Evolutionary conservation across 2,888 invertebrate genomes (phyloP).

Genomic region (Orchesella flavescens): DNA sequence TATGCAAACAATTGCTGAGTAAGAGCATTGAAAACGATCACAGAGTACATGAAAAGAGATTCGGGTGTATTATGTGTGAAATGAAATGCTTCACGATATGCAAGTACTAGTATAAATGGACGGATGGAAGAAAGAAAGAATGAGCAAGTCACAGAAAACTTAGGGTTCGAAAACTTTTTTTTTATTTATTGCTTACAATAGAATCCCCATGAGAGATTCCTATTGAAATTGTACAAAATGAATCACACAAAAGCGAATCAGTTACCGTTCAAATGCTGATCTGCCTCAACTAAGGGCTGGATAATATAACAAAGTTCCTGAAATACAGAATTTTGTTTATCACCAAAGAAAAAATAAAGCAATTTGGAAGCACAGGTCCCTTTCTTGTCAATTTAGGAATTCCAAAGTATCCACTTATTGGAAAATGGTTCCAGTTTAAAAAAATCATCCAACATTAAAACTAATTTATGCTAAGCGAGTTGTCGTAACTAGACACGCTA

Average conservation of each 20-base stretch:
- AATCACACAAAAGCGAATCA: slow-evolving; percentile 9
- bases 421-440: too few species aligned
- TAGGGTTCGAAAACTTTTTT: neutral
- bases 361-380: too few species aligned
- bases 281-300: neutral
- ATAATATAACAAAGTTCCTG: neutral
- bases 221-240: slow-evolving; percentile 39
- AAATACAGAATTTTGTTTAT: neutral
- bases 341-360: too few species aligned
- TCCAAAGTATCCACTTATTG: neutral
- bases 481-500: too few species aligned
- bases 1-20: neutral
- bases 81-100: neutral
- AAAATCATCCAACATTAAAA: neutral
- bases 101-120: too few species aligned
- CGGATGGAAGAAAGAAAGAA: too few species aligned
- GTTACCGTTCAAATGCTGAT: slow-evolving; percentile 13
- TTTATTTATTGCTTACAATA: slow-evolving; percentile 10
- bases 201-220: slow-evolving; percentile 41
- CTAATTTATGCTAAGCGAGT: neutral
- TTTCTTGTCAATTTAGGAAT: neutral
- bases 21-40: neutral
- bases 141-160: neutral
- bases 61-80: neutral
- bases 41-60: neutral